Evolutionary conservation across 1,140 invertebrate genomes (phyloP).

Genomic region (Danaus plexippus): DNA sequence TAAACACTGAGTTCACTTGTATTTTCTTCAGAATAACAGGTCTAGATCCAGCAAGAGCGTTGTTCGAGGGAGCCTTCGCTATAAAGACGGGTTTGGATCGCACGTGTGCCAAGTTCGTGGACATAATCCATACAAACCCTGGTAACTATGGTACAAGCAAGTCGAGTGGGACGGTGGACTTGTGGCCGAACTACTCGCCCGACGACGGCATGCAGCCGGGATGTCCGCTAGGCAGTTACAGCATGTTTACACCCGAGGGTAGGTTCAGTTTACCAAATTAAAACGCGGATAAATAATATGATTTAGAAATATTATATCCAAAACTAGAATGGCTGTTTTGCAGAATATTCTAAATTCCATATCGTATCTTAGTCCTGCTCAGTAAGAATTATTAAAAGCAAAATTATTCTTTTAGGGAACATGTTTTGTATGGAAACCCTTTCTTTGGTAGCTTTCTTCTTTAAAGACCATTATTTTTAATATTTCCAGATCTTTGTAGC

Average conservation of each 20-base stretch:
- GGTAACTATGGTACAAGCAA: conserved; percentile 63
- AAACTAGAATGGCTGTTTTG: too few relatives aligned
- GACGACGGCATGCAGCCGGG: conserved; percentile 75
- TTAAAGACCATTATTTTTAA: neutral
- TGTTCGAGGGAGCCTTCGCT: conserved; percentile 49
- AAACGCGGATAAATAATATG: neutral
- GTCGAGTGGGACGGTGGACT: conserved; percentile 74
- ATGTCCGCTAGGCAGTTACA: conserved; percentile 60
- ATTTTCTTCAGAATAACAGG: conserved; percentile 57
- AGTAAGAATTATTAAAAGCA: too few relatives aligned
- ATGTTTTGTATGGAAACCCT: too few relatives aligned
- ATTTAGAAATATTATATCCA: too few relatives aligned
- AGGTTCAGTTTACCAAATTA: conserved; percentile 1
- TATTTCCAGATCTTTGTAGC: conserved; percentile 74
- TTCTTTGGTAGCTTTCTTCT: too few relatives aligned
- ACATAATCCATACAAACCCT: conserved; percentile 72
- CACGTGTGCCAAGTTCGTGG: conserved; percentile 70
- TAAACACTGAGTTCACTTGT: neutral
- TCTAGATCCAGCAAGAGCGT: conserved; percentile 67
- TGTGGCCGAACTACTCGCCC: conserved; percentile 76
- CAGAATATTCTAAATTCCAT: too few relatives aligned
- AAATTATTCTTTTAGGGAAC: too few relatives aligned
- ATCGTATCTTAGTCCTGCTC: too few relatives aligned
- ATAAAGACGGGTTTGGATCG: conserved; percentile 36
- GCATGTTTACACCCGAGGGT: conserved; percentile 50